phyloP scores from a whole-genome alignment of 2,113 vertebrate genomes.

The Corythornis cristatus region DNA sequence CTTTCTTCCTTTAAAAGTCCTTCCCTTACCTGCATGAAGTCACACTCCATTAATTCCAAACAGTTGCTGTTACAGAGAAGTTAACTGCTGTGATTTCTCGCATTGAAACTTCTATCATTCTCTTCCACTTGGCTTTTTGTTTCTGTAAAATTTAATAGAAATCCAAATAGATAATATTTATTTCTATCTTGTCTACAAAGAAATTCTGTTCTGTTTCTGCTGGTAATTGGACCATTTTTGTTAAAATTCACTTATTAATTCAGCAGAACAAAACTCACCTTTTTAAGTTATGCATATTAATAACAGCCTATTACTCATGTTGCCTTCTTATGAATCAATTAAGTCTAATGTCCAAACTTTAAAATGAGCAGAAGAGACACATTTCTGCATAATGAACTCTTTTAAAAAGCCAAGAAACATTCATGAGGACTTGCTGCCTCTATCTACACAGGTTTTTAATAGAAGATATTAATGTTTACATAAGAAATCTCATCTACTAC shows the following conservation, averaged over 20 bases:
- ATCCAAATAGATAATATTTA: neutral
- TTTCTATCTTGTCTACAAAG: neutral
- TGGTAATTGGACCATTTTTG: neutral
- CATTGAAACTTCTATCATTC: neutral
- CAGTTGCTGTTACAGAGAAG: neutral
- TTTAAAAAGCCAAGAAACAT: slow-evolving; percentile 8
- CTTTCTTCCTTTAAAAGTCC: neutral
- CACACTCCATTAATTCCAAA: neutral
- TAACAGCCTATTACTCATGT: neutral
- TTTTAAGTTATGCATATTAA: slow-evolving; percentile 14
- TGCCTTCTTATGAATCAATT: slow-evolving; percentile 5
- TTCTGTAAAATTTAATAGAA: neutral
- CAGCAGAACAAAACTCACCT: slow-evolving; percentile 33
- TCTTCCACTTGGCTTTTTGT: neutral
- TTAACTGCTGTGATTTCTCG: neutral
- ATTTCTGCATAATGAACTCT: slow-evolving; percentile 33
- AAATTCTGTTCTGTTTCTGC: neutral
- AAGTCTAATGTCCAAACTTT: slow-evolving; percentile 18
- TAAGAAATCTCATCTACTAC: neutral
- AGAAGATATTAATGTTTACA: neutral
- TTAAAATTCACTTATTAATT: slow-evolving; percentile 4
- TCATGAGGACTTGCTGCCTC: neutral
- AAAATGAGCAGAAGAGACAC: slow-evolving; percentile 33
- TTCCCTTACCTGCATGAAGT: neutral
- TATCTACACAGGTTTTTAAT: neutral